Conservation (phyloP, 2,113 vertebrate species). For the Dermatemys mawii region DNA sequence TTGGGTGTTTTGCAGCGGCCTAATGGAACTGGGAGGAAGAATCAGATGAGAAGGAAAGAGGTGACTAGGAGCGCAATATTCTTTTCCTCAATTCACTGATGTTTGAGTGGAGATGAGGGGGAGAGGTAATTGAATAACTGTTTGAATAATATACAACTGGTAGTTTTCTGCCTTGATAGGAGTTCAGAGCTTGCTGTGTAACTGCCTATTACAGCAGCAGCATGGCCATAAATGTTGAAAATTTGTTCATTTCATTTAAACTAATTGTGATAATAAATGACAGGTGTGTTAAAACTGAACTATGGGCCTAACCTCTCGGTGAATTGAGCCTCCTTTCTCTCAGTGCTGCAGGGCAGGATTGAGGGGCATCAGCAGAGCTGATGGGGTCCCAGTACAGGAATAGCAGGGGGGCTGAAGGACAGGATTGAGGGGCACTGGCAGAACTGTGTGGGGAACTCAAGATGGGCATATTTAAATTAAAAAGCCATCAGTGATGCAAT, state of each 20-base stretch:
- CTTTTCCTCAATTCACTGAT: rapidly evolving
- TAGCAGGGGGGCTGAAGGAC: rapidly evolving
- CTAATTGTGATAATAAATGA: neutral
- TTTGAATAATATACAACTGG: neutral
- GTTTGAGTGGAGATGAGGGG: neutral
- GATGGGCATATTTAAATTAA: neutral
- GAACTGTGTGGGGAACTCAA: neutral
- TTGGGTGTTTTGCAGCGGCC: neutral
- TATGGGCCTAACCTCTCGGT: neutral
- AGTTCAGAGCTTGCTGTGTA: neutral
- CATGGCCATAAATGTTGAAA: neutral
- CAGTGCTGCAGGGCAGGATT: neutral
- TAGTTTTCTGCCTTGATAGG: neutral
- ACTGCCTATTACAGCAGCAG: neutral
- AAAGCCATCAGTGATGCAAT: neutral
- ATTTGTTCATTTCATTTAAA: neutral
- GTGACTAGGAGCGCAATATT: neutral
- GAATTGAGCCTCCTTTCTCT: neutral
- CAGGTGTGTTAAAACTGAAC: neutral
- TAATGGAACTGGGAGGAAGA: neutral
- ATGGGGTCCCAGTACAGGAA: rapidly evolving
- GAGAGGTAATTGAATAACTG: neutral
- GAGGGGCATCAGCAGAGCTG: neutral
- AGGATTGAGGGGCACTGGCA: neutral
- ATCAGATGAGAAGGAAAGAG: neutral